These are phyloP conservation scores for Scaptomyza caliginosa DNA, from an alignment of 2,888 invertebrate species.

Conservation along the genomic window DNA sequence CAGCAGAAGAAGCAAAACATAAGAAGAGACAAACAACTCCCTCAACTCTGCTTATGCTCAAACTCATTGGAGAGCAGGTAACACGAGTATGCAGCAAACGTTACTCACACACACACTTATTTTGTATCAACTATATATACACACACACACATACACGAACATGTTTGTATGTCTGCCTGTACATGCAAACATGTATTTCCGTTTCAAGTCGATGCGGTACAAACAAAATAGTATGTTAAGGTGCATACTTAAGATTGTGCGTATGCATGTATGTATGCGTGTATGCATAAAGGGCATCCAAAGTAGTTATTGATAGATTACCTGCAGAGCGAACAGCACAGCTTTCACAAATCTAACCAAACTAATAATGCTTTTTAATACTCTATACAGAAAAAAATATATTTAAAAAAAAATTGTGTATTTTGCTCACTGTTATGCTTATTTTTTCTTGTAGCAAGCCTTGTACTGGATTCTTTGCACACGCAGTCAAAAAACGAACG, in stretches of 20 bases:
- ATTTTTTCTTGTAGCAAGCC: slow-evolving; percentile 21
- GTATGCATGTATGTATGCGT: neutral
- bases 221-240: slow-evolving; percentile 41
- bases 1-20: slow-evolving; percentile 18
- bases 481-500: slow-evolving; percentile 25
- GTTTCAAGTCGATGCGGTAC: slow-evolving; percentile 22
- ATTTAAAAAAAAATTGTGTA: slow-evolving; percentile 15
- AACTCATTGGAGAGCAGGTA: slow-evolving; percentile 32
- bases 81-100: slow-evolving; percentile 23
- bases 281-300: slow-evolving; percentile 24
- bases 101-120: slow-evolving; percentile 20
- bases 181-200: slow-evolving; percentile 40
- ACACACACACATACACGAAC: slow-evolving; percentile 1
- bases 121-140: slow-evolving; percentile 23
- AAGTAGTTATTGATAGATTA: slow-evolving; percentile 23
- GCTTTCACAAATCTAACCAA: slow-evolving; percentile 18
- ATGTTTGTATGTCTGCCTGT: slow-evolving; percentile 24
- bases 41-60: slow-evolving; percentile 9
- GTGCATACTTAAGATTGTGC: slow-evolving; percentile 28
- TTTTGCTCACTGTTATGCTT: slow-evolving; percentile 21
- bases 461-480: slow-evolving; percentile 24
- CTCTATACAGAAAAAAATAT: slow-evolving; percentile 18
- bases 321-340: slow-evolving; percentile 28
- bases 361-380: neutral
- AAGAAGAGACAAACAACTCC: slow-evolving; percentile 18